Evolutionary conservation across 2,797 vertebrate species (phyloP), one percentile per base, ranked within the genome.

Genomic region (Philypnodon macrostomus): DNA sequence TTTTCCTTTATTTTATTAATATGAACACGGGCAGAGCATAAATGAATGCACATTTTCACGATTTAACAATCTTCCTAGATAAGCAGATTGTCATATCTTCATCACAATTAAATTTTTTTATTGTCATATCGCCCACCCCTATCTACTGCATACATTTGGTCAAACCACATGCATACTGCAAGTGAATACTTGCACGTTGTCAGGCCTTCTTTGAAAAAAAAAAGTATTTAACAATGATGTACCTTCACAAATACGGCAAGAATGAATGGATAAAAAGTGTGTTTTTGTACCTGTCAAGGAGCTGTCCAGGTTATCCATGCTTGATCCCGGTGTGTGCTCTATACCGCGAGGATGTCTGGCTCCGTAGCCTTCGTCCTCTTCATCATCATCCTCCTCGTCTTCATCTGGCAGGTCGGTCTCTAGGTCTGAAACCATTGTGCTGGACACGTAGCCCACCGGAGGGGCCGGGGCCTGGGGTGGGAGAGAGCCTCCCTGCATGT

Each of bases 301-400:
- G 89, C 95, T 98, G 85, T 98, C 96, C 74, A 99, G 85, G 89
- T 98, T 98, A 89, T 99, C 96, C 91, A 95, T 94, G 79, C 97
- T 98, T 64, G 96, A 98, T 51, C 94, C 96, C 5, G 96, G 95
- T 15, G 94, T 98, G 88, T 97, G 94, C 69, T 96, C 96, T 26
- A 98, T 89, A 40, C 91, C 93, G 37, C 93, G 88, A 38, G 93
- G 90, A n/a, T 93, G 93, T 48, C 93, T 92, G 69, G 89, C 92
- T 81, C 95, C 95, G 41, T 95, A 91, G 67, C 91, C 86, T 81
- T 97, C 96, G 45, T 99, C 95, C 73, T 98, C 95, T 59, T 97
- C 94, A 31, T 92, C 95, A 14, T 97, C 94, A 19, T 92, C 84
- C 12, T 87, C 85, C 6, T 84, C 89, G 24, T 96, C 92, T 5